Base-by-base conservation (phyloP, 2,888 invertebrate genomes). In the Rhaphigaster nebulosa region DNA sequence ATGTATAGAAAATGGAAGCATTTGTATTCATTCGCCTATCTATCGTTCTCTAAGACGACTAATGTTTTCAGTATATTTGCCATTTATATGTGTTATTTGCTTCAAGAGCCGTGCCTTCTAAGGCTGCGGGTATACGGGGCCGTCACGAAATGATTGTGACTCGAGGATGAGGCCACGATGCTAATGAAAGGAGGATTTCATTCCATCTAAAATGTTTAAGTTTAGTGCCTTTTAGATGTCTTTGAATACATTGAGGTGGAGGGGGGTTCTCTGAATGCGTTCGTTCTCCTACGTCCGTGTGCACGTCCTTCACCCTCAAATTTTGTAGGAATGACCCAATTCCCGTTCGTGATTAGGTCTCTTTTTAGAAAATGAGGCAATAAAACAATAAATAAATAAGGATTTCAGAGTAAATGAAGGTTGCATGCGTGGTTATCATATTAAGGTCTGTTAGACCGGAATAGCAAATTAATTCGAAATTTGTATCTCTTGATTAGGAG, bases 141-240 rank as follows among this genome's bases (percentile, higher is more conserved):
- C 26, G n/a, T 84, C 84, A 84, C 84, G 84, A 84, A n/a, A 45
- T 13, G 45, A n/a, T 50, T 45, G n/a, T 50, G 45, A 84, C n/a
- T 84, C 45, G 34, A 10, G 41, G 45, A 26, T 80, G 45, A 80
- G 45, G 18, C 50, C 84, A 45, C 15, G 45, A 45, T 45, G n/a
- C 26, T n/a, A 84, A 84, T 26, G 23, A n/a, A 84, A 84, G 10
- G 84, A n/a, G 84, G 23, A 13, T n/a, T 45, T 50, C 45, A 50
- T 34, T 1, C 23, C 2, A 23, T 76, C 38, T 29, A 60, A 29
- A 12, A 29, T n/a, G 1, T 29, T 60, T 60, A 29, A n/a, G 29
- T 60, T n/a, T 29, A 60, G 29, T 60, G 29, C 29, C 8, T 5
- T 56, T 56, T 5, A 56, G 26, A 15, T 56, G 23, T 23, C 29